phyloP scores from a whole-genome alignment of 2,797 vertebrate species.

The Falco concolor region DNA sequence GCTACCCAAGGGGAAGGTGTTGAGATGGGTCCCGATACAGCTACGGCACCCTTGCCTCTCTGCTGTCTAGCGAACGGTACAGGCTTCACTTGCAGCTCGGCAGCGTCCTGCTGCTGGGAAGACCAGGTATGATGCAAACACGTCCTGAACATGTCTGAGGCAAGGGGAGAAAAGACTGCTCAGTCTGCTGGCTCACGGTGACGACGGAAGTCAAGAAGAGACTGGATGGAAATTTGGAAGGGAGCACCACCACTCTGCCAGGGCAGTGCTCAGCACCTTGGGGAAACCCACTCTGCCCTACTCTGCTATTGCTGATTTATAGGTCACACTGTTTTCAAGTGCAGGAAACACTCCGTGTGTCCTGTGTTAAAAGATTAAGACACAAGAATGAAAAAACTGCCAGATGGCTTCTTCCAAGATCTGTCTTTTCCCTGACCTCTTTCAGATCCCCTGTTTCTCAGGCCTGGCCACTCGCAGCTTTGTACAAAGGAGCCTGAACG shows the following conservation, averaged over 20 bases:
- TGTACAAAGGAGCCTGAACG: neutral
- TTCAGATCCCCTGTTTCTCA: neutral
- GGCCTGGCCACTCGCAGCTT: neutral
- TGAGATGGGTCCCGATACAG: neutral
- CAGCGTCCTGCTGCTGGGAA: neutral
- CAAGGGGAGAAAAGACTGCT: neutral
- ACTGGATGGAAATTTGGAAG: neutral
- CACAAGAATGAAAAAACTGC: neutral
- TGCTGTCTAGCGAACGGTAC: accelerated
- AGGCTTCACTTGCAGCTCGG: neutral
- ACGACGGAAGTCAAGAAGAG: neutral
- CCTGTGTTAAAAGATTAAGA: conserved; percentile 1
- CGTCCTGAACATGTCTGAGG: neutral
- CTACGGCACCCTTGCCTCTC: neutral
- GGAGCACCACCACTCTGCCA: neutral
- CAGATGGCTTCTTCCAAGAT: neutral
- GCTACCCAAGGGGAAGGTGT: conserved; percentile 4
- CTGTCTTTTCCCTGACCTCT: neutral
- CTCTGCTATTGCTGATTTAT: conserved; percentile 8
- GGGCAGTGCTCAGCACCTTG: conserved; percentile 1
- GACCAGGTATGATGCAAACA: neutral
- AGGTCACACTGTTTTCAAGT: neutral
- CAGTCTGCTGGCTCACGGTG: neutral
- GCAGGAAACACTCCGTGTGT: neutral
- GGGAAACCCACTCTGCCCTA: neutral